Base-by-base conservation (phyloP, 1,140 invertebrate genomes). In the Leptinotarsa lineolata region DNA sequence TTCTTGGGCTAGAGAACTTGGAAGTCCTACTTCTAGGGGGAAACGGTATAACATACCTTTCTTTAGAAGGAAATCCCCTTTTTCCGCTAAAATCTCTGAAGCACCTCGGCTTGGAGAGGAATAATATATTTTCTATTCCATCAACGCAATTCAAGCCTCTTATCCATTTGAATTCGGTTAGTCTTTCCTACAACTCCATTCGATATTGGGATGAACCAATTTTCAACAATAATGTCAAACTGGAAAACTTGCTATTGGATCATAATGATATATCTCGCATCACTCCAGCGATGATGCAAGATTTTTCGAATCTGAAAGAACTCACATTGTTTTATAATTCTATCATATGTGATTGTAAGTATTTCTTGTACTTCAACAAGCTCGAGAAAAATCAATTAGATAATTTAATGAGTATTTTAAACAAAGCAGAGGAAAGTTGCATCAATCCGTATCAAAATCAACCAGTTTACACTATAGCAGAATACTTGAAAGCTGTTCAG, bases 221-320 rank as follows among this genome's bases (percentile, higher is more conserved):
- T 63, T 88, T 89, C 77, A 67, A 79, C 12, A 80, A 83, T 54
- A 83, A 86, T 18, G 77, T 74, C 15, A 72, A 77, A 18, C 79
- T 88, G 4, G 73, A 76, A 5, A 82, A 80, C 30, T 22, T 89
- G 1, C 80, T 83, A 69, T 76, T 89, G 46, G 82, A 81, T 3
- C 83, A 86, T 39, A 90, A 90, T 79, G 86, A 87, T 81, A 84
- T 90, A 61, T 84, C 85, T 8, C 84, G 86, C 74, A 83, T 89
- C 21, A 87, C 85, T 16, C 58, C 83, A 44, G 85, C 84, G 16
- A 89, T 90, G 88, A 81, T 89, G 45, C 74, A 86, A 73, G 88
- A 90, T 77, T 86, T 89, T 45, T 80, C 79, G 22, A 83, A 84
- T 71, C 77, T 89, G 16, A 70, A 80, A 2, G 75, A 81, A 66